Conservation (phyloP, 2,113 vertebrate genomes). For the Aegotheles bennettii region DNA sequence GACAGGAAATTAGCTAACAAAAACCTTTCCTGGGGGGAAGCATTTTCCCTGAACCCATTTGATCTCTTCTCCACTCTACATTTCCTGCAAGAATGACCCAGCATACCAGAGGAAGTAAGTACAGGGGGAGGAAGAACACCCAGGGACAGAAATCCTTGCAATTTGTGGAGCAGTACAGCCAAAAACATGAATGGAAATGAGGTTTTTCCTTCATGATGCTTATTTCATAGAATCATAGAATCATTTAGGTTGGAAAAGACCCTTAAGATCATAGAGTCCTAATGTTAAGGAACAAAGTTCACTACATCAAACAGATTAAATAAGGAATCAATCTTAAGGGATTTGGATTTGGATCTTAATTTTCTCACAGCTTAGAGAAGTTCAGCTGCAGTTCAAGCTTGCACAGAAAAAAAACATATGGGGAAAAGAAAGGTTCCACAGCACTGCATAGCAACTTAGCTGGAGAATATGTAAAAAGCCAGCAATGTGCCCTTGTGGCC, state of each 20-base stretch:
- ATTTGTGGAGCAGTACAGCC: neutral
- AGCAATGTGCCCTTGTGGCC: too few relatives aligned
- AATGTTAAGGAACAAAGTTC: neutral
- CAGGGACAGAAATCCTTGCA: neutral
- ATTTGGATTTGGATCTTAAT: neutral
- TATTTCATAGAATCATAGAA: neutral
- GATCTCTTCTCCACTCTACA: neutral
- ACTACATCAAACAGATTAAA: neutral
- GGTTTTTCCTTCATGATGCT: neutral
- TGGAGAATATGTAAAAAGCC: slow-evolving; percentile 10
- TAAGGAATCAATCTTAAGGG: neutral
- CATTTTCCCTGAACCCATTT: neutral
- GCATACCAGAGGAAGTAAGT: neutral
- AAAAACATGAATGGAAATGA: neutral
- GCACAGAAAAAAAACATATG: neutral
- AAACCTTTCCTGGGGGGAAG: neutral
- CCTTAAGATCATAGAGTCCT: neutral
- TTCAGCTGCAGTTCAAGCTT: slow-evolving; percentile 34
- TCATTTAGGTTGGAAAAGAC: neutral
- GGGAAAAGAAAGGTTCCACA: neutral
- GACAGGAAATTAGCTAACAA: slow-evolving; percentile 34
- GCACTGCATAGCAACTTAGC: neutral
- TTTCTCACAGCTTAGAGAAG: neutral
- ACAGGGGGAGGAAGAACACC: neutral
- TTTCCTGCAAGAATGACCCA: slow-evolving; percentile 19